phyloP scores from a whole-genome alignment of 2,888 invertebrate species.

The Polietes domitor region DNA sequence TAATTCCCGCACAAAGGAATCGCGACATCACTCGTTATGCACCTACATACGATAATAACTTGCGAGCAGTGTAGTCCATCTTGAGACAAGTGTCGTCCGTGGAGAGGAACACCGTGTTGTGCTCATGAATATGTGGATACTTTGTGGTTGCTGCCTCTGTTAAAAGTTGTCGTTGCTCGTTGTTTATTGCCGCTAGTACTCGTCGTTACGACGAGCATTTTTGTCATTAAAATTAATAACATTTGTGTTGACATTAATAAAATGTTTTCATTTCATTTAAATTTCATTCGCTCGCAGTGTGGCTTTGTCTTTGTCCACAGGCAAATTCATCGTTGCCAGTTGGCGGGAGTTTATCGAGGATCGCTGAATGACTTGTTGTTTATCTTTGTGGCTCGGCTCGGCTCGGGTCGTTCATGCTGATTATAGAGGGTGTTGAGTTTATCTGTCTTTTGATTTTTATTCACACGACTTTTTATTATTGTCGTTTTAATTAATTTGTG shows the following conservation, averaged over 20 bases:
- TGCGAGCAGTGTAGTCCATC: not conserved
- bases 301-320: not conserved
- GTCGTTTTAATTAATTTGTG: slow-evolving; percentile 67
- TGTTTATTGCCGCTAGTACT: not conserved
- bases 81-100: not conserved
- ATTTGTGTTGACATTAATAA: slow-evolving; percentile 58
- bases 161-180: slow-evolving; percentile 20
- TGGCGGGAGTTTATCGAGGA: not conserved
- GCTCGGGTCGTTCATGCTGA: slow-evolving; percentile 33
- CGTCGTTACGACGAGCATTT: not conserved
- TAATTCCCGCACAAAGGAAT: not conserved
- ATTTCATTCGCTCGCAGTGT: slow-evolving; percentile 30
- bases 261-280: slow-evolving; percentile 37
- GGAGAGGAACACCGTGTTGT: slow-evolving; percentile 1
- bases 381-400: slow-evolving; percentile 28
- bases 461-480: slow-evolving; percentile 47
- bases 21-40: not conserved
- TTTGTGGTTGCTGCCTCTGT: too few species aligned
- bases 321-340: not conserved
- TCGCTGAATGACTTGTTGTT: not conserved
- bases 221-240: slow-evolving; percentile 54
- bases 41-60: not conserved
- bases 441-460: slow-evolving; percentile 28
- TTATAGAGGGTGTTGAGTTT: slow-evolving; percentile 57
- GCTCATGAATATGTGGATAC: not conserved